These are phyloP conservation scores for Callimorpha dominula DNA, from an alignment of 2,888 invertebrate genomes.

Conservation along the genomic window DNA sequence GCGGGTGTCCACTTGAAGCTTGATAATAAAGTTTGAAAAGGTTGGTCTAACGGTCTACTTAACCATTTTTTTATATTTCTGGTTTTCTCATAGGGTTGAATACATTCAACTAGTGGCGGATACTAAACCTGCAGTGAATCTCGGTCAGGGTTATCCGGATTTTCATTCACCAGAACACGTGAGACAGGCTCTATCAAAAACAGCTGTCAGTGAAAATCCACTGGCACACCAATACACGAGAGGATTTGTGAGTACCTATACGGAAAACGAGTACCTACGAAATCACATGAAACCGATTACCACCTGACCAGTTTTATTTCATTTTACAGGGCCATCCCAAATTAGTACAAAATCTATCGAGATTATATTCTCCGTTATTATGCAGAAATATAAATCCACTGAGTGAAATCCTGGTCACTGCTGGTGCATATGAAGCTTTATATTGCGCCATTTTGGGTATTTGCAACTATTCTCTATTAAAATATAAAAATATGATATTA, in stretches of 20 bases:
- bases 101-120: slow-evolving; percentile 94
- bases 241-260: slow-evolving; percentile 94
- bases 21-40: no score
- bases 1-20: no score
- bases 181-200: slow-evolving; percentile 90
- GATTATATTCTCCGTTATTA: slow-evolving; percentile 93
- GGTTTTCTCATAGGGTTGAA: slow-evolving; percentile 91
- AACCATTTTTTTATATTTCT: not conserved
- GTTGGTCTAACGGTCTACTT: no score
- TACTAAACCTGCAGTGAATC: slow-evolving; percentile 93
- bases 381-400: slow-evolving; percentile 92
- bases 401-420: slow-evolving; percentile 95
- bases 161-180: slow-evolving; percentile 95
- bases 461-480: not conserved
- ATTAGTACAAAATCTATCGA: slow-evolving; percentile 93
- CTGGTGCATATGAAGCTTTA: slow-evolving; percentile 98
- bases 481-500: no score
- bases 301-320: slow-evolving; percentile 15
- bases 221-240: slow-evolving; percentile 97
- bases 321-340: slow-evolving; percentile 95
- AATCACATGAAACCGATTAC: not conserved
- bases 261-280: no score
- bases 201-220: slow-evolving; percentile 89
- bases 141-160: slow-evolving; percentile 98
- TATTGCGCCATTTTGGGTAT: slow-evolving; percentile 92